Conservation (phyloP, 2,113 vertebrate genomes). For the Menura novaehollandiae region DNA sequence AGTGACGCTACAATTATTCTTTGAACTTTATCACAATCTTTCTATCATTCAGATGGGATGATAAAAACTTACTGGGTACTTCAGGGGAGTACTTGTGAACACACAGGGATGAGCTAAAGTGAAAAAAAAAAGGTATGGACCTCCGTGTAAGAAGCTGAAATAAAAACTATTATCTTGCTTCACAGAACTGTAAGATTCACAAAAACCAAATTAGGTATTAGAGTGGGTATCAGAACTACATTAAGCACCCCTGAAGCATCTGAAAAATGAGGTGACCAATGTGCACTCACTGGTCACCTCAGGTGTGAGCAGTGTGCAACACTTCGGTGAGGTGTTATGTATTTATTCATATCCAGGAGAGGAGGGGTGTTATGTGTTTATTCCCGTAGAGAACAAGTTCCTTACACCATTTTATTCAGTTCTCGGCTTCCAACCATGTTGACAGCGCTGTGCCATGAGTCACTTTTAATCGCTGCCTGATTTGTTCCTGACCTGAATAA, state of each 20-base stretch:
- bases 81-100: background rate
- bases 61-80: no score
- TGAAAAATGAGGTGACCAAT: background rate
- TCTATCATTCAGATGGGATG: background rate
- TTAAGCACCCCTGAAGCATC: background rate
- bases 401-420: background rate
- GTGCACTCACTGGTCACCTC: background rate
- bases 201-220: background rate
- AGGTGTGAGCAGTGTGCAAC: background rate
- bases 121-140: background rate
- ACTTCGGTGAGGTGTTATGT: background rate
- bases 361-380: background rate
- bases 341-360: background rate
- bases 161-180: background rate
- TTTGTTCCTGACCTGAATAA: background rate
- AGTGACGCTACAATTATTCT: background rate
- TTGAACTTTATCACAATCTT: background rate
- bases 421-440: background rate
- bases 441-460: background rate
- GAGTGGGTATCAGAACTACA: background rate
- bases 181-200: background rate
- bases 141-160: background rate
- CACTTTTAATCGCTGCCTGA: background rate
- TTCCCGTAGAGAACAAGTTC: background rate
- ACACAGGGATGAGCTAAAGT: background rate